These are phyloP conservation scores for Palaemon carinicauda DNA, from an alignment of 1,140 invertebrate genomes.

Conservation along the genomic window DNA sequence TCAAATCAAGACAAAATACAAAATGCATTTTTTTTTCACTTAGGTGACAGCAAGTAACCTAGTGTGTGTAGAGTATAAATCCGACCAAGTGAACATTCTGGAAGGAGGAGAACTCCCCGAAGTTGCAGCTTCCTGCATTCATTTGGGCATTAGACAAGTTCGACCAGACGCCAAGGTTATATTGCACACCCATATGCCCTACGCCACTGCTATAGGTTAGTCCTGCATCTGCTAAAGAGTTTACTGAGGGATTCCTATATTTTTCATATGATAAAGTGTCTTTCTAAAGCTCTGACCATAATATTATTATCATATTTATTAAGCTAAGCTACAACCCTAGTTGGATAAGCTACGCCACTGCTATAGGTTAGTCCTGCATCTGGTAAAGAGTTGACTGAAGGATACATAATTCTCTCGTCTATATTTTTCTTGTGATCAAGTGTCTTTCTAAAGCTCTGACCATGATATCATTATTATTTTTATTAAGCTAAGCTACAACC, in stretches of 20 bases:
- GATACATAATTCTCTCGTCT: too few relatives aligned
- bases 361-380: not conserved
- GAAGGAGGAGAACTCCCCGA: conserved; percentile 2
- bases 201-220: not conserved
- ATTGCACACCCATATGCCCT: not conserved
- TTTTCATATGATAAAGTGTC: not conserved
- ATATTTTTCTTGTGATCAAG: too few relatives aligned
- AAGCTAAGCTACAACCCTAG: too few relatives aligned
- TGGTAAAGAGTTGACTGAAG: not conserved
- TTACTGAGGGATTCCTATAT: not conserved
- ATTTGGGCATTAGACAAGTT: not conserved
- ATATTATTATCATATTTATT: too few relatives aligned
- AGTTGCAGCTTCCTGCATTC: not conserved
- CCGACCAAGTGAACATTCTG: not conserved
- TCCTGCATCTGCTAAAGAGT: not conserved
- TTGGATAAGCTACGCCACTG: not conserved
- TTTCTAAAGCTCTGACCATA: not conserved
- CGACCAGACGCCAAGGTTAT: not conserved
- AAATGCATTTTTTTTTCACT: not conserved
- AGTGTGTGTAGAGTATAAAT: not conserved
- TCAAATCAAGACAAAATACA: not conserved
- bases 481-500: too few relatives aligned
- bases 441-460: too few relatives aligned
- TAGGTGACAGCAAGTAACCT: conserved; percentile 39
- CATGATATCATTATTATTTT: too few relatives aligned